Percentiles rank a stretch among this genome's conserved stretches.
phyloP scores from a whole-genome alignment of 2,888 invertebrate species.

The Mellilla xanthometata region DNA sequence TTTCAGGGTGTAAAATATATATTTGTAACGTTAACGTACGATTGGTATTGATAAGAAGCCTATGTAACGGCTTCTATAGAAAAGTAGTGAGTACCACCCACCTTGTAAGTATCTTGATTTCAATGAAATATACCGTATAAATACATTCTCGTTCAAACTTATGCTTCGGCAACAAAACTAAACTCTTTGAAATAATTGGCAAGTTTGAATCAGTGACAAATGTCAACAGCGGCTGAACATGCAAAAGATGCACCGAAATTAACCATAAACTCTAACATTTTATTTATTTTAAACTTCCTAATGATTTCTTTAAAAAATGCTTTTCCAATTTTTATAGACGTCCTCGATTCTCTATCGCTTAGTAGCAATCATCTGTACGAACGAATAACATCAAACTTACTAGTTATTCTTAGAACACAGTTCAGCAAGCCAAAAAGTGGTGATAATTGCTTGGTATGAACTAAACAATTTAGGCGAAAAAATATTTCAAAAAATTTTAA shows the following conservation, averaged over 20 bases:
- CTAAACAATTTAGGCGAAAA: neutral
- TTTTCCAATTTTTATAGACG: neutral
- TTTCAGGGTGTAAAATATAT: too few relatives aligned
- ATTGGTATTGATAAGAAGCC: too few relatives aligned
- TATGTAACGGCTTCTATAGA: too few relatives aligned
- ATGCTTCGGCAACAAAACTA: neutral
- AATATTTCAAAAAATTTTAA: slow-evolving; percentile 50
- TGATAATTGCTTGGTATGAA: slow-evolving; percentile 34
- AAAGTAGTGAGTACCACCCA: too few relatives aligned
- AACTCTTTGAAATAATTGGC: slow-evolving; percentile 3
- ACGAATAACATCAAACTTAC: slow-evolving; percentile 62
- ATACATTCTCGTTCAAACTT: too few relatives aligned
- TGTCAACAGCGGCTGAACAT: slow-evolving; percentile 4
- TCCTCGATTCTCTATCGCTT: neutral
- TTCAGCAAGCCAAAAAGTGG: slow-evolving; percentile 53
- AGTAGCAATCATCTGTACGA: slow-evolving; percentile 50
- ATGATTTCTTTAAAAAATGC: slow-evolving; percentile 3
- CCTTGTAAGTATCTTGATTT: too few relatives aligned
- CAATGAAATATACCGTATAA: too few relatives aligned
- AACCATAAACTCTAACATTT: neutral
- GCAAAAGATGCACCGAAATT: slow-evolving; percentile 1
- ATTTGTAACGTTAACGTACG: too few relatives aligned
- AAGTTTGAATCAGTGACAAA: neutral
- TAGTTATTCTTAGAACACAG: slow-evolving; percentile 48
- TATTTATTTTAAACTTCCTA: slow-evolving; percentile 1